Evolutionary conservation across 2,113 vertebrate genomes (phyloP).

Genomic region (Rhinolophus sinicus): DNA sequence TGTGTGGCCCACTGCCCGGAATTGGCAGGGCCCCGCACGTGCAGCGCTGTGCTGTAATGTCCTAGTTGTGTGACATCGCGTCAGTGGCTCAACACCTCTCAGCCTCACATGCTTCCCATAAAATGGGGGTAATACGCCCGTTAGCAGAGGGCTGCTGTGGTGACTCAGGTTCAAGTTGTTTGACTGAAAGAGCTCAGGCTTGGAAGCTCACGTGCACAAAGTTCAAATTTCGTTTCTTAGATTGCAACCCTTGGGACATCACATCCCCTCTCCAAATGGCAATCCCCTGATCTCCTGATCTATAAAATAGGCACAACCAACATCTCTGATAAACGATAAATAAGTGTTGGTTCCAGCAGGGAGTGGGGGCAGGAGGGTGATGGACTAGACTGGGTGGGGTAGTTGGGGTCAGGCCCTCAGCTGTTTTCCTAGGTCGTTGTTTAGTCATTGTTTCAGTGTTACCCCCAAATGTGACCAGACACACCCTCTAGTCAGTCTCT

Average conservation of each 20-base stretch:
- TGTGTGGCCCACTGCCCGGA: background rate
- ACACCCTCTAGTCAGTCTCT: background rate
- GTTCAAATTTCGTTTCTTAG: background rate
- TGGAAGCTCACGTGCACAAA: background rate
- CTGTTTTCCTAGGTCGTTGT: background rate
- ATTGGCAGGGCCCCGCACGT: background rate
- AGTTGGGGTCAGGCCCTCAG: too few relatives aligned
- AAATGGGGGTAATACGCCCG: background rate
- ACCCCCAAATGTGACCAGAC: background rate
- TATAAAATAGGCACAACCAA: too few relatives aligned
- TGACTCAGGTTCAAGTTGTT: background rate
- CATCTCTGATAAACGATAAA: background rate
- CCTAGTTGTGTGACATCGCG: background rate
- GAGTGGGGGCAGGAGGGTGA: rapidly evolving
- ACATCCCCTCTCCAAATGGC: background rate
- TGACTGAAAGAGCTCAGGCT: background rate
- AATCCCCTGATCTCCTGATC: background rate
- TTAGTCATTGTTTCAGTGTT: background rate
- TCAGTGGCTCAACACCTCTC: too few relatives aligned
- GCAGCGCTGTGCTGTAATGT: background rate
- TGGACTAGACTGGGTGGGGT: background rate
- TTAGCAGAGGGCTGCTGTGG: background rate
- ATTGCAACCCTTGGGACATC: rapidly evolving
- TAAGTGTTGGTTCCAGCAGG: background rate
- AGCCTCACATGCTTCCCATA: background rate